Evolutionary conservation across 2,113 vertebrate genomes (phyloP).

Genomic region (Nansenia antarctica): DNA sequence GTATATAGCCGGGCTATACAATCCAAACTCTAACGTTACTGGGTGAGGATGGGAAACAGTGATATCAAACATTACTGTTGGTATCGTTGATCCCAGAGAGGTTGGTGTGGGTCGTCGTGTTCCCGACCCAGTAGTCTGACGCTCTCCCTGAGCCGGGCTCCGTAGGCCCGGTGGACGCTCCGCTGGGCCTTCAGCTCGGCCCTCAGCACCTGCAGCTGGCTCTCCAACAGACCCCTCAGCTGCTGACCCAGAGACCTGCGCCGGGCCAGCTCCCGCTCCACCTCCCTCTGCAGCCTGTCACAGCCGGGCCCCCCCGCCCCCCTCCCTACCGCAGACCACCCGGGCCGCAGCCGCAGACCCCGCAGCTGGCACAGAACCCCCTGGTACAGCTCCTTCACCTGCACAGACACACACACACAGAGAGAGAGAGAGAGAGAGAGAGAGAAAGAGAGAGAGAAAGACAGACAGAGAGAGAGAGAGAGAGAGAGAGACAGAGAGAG

Average conservation of each 20-base stretch:
- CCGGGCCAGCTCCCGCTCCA: constrained; percentile 75
- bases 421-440: neutral
- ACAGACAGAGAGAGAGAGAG: no score
- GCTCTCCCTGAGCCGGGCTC: constrained; percentile 43
- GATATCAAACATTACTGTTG: constrained; percentile 37
- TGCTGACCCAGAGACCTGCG: constrained; percentile 72
- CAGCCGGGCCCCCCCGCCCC: constrained; percentile 33
- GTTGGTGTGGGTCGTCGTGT: neutral
- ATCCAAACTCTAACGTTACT: no score
- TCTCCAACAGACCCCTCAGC: constrained; percentile 69
- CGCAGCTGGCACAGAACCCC: constrained; percentile 71
- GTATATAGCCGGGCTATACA: no score
- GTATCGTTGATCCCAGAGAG: constrained; percentile 19
- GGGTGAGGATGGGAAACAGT: neutral
- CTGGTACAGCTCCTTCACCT: constrained; percentile 83
- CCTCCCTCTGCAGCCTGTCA: constrained; percentile 62
- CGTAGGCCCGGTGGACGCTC: constrained; percentile 66
- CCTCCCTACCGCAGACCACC: constrained; percentile 29
- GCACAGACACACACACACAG: neutral
- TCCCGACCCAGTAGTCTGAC: constrained; percentile 46
- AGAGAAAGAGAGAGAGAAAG: no score
- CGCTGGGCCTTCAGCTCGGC: constrained; percentile 64
- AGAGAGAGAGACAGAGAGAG: neutral
- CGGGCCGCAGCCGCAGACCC: constrained; percentile 68
- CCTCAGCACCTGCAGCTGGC: constrained; percentile 68